Percentiles rank a stretch among this genome's conserved stretches.
Evolutionary conservation across 2,888 invertebrate species (phyloP).

Genomic region (Callimorpha dominula): DNA sequence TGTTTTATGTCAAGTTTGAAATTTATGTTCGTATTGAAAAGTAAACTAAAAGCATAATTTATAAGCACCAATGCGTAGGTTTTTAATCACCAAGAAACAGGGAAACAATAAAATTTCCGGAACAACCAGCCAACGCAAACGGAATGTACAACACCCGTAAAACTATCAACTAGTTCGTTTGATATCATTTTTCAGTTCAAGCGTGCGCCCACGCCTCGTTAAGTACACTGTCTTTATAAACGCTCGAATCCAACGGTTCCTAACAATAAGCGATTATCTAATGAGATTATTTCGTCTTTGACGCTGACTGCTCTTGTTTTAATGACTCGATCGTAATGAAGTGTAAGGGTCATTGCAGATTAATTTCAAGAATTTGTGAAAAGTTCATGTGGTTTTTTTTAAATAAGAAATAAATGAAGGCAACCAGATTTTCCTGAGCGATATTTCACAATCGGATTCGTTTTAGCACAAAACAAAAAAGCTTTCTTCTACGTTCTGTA

Average conservation of each 20-base stretch:
- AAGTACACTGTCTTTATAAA: constrained; percentile 29
- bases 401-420: no score
- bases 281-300: constrained; percentile 13
- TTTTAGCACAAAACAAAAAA: no score
- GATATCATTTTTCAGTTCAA: constrained; percentile 49
- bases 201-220: constrained; percentile 29
- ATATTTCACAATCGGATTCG: no score
- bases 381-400: neutral
- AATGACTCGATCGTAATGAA: neutral
- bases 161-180: constrained; percentile 23
- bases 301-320: neutral
- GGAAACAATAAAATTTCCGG: constrained; percentile 19
- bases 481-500: no score
- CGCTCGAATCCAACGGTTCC: constrained; percentile 20
- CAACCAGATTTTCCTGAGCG: no score
- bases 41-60: neutral
- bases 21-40: neutral
- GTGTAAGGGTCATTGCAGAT: neutral
- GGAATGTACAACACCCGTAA: constrained; percentile 16
- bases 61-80: constrained; percentile 12
- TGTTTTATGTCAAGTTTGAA: neutral
- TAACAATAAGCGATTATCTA: constrained; percentile 16
- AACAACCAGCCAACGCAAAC: constrained; percentile 19
- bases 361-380: neutral
- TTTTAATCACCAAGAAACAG: constrained; percentile 16